These are phyloP conservation scores for Chrysomallon squamiferum DNA, from an alignment of 1,140 invertebrate species.

Conservation along the genomic window DNA sequence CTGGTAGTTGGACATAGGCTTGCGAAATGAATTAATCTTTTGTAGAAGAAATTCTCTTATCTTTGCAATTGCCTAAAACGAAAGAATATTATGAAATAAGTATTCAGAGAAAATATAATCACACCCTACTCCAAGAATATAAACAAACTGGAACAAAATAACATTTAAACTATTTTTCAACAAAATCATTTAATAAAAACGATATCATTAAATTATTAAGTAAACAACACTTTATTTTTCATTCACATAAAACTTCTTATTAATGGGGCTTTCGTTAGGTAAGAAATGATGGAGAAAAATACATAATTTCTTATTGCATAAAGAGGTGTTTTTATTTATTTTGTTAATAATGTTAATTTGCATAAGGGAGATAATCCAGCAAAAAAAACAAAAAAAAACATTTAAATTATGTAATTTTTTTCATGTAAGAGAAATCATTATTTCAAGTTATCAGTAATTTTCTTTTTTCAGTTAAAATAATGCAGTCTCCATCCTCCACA, in stretches of 20 bases:
- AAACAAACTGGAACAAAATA: background rate
- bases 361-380: too few species aligned
- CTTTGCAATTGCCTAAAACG: conserved; percentile 82
- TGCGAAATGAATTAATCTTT: conserved; percentile 96
- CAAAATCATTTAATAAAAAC: background rate
- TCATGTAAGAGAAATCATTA: too few species aligned
- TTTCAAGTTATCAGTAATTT: too few species aligned
- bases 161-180: background rate
- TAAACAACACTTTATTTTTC: background rate
- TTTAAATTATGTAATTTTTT: too few species aligned
- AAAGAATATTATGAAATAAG: conserved; percentile 1
- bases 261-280: background rate
- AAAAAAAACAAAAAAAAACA: too few species aligned
- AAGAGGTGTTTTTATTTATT: too few species aligned
- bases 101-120: too few species aligned
- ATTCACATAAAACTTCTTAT: background rate
- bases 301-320: too few species aligned
- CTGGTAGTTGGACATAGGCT: conserved; percentile 99
- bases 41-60: conserved; percentile 92
- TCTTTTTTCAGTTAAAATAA: too few species aligned
- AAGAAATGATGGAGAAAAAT: too few species aligned
- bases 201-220: background rate
- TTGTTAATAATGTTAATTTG: too few species aligned
- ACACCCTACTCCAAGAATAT: background rate
- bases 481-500: too few species aligned